Evolutionary conservation across 2,888 invertebrate species (phyloP), one percentile per base, ranked within the genome.

Genomic region (Hyposoter didymator): DNA sequence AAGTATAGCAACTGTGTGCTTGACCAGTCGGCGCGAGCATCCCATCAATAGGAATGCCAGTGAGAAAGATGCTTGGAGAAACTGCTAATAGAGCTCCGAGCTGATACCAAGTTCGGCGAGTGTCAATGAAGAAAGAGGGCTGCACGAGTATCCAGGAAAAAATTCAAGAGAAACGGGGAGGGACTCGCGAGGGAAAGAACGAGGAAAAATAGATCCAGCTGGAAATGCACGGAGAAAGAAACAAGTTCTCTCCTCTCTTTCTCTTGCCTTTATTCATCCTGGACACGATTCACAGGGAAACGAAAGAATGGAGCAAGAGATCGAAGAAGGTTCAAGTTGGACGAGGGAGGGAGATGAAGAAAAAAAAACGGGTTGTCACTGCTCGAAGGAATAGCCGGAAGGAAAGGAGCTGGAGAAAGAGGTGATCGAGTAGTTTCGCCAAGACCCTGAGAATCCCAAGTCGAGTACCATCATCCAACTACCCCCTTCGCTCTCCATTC

Each of bases 21-120:
- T 81, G 84, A 81, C 84, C 84, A 84, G 84, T 76, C n/a, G n/a
- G n/a, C n/a, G 52, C 67, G 70, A 84, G 87, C 17, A 17, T 49
- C 17, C 89, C 92, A 91, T 93, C 93, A 92, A 92, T 93, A 90
- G 92, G 90, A 92, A 92, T 92, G 91, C 92, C 91, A 91, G 92
- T 93, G 90, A 90, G 90, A 90, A 28, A 91, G 89, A 84, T 90
- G 92, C 89, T 92, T 91, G 92, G 92, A 92, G 92, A 92, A 93
- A 93, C 93, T 92, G 92, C 92, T 93, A 93, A 93, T 93, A 92
- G 92, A 93, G 88, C 90, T 85, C 85, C 80, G 72, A 19, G 59
- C 64, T 55, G 39, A 72, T 84, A 84, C 64, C 64, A 47, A 66
- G 76, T 55, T 35, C 67, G 64, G n/a, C n/a, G 59, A 73, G 67